Evolutionary conservation across 2,797 vertebrate species (phyloP), one percentile per base, ranked within the genome.

Genomic region (Hozukius guyotensis): DNA sequence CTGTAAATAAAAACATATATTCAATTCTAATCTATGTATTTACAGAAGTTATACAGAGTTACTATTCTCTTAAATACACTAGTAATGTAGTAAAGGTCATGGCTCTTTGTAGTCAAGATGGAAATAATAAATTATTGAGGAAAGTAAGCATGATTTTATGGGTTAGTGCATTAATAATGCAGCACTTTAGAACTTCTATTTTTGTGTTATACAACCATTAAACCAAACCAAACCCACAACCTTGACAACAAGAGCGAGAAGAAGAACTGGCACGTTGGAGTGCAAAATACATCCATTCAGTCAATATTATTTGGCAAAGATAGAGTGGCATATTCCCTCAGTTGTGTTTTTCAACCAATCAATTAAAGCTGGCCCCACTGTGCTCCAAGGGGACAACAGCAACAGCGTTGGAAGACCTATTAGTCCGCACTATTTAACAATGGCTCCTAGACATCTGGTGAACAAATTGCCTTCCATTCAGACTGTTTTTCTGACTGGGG

Each of bases 401-500:
- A 46, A 63, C 56, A 78, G 18, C 31, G 25, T 67, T 81, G 20
- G 20, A 82, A 82, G 62, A 83, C 62, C 70, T 75, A 77, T 80
- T 38, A 75, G 77, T 76, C 72, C 6, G 29, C 72, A 64, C 56
- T 66, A 32, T 74, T 82, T 77, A 83, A 73, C 81, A 80, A 76
- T 61, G 65, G 60, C 64, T 76, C 59, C 59, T 3, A 53, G 65
- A 83, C 60, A 73, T 73, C 55, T 62, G 62, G 34, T 82, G 56
- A 88, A 81, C 60, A 80, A 75, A 80, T 55, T 60, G 62, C 8
- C 60, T 72, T 80, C 31, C 65, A 20, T 80, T 84, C 76, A 67
- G 5, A 62, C 36, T 64, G 34, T 62, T n/a, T 66, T 73, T 70
- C 22, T 13, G 24, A 53, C 29, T 5, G 3, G 31, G 25, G 34